Evolutionary conservation across 1,140 invertebrate species (phyloP).

Genomic region (Nebria ingens): DNA sequence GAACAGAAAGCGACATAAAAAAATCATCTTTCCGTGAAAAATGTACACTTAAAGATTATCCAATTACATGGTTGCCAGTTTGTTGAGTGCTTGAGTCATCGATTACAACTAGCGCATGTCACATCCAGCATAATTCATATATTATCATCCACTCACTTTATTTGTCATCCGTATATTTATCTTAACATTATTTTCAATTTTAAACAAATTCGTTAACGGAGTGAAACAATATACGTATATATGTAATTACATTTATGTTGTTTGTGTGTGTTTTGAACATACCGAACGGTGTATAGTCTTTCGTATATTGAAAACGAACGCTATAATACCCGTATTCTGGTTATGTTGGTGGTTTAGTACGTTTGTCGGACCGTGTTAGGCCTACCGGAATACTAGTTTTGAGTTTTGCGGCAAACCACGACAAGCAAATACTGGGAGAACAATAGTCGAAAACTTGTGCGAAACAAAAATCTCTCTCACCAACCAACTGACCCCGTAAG

Average conservation of each 20-base stretch:
- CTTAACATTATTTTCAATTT: too few species aligned
- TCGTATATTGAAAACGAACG: background rate
- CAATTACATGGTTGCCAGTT: conserved; percentile 8
- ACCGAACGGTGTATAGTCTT: too few species aligned
- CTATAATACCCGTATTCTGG: background rate
- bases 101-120: background rate
- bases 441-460: conserved; percentile 5
- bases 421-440: conserved; percentile 9
- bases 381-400: conserved; percentile 2
- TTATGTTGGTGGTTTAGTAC: background rate
- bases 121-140: too few species aligned
- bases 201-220: too few species aligned
- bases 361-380: background rate
- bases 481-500: too few species aligned
- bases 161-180: too few species aligned
- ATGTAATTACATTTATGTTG: too few species aligned
- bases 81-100: background rate
- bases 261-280: too few species aligned
- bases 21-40: background rate
- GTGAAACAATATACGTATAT: too few species aligned
- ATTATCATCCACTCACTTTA: too few species aligned
- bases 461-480: background rate
- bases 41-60: conserved; percentile 8
- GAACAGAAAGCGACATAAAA: too few species aligned
- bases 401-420: background rate